A percentile compares a stretch with the other conserved stretches of the same genome.
Evolutionary conservation across 2,113 vertebrate species (phyloP).

Genomic region (Cheirogaleus medius): DNA sequence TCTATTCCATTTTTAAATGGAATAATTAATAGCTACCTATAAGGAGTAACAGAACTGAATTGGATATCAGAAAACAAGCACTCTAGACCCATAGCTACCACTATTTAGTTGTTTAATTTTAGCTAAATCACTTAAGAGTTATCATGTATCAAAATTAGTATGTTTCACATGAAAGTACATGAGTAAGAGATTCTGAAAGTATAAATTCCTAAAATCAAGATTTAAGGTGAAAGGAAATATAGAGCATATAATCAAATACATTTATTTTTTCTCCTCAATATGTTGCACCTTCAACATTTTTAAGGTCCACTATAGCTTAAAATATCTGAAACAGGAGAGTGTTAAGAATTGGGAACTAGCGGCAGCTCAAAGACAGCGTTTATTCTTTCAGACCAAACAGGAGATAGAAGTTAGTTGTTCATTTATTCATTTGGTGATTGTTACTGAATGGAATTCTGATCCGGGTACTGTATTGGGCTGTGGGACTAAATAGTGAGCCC

Average conservation of each 20-base stretch:
- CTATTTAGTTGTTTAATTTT: neutral
- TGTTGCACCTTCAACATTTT: neutral
- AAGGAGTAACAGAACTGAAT: neutral
- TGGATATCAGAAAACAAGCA: neutral
- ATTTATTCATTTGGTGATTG: neutral
- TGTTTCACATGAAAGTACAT: neutral
- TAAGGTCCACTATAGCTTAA: neutral
- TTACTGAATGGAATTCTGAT: neutral
- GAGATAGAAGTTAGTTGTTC: neutral
- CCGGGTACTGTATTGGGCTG: neutral
- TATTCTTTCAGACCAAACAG: neutral
- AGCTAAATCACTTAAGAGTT: neutral
- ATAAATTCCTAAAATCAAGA: neutral
- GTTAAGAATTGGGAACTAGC: neutral
- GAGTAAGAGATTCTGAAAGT: neutral
- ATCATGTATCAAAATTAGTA: neutral
- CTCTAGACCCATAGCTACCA: neutral
- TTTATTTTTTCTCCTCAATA: neutral
- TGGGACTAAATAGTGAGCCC: neutral
- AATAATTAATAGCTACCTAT: neutral
- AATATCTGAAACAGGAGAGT: neutral
- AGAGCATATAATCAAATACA: neutral
- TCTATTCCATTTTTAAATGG: neutral
- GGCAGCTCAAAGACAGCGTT: neutral
- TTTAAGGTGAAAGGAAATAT: neutral